A percentile compares a stretch with the other conserved stretches of the same genome.
These are phyloP conservation scores for Gopherus evgoodei DNA, from an alignment of 2,113 vertebrate genomes.

Conservation along the genomic window DNA sequence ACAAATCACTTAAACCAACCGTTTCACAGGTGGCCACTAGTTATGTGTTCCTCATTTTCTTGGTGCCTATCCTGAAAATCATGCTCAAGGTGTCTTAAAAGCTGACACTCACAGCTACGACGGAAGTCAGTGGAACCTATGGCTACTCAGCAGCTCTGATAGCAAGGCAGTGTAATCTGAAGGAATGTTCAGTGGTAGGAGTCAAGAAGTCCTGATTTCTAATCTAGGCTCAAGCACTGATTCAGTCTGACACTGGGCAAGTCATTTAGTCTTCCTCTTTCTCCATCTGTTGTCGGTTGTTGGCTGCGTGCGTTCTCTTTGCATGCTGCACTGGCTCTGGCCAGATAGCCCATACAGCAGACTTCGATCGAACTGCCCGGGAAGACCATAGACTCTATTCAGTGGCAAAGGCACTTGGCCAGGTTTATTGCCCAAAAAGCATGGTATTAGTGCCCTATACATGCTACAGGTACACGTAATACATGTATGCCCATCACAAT, in stretches of 20 bases:
- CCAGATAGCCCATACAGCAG: no score
- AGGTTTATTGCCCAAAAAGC: no score
- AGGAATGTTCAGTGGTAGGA: neutral
- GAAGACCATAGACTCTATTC: no score
- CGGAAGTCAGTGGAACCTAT: neutral
- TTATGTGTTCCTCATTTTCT: neutral
- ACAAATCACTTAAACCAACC: neutral
- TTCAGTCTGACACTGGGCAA: neutral
- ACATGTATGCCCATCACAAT: no score
- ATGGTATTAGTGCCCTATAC: neutral
- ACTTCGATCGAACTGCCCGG: no score
- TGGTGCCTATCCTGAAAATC: neutral
- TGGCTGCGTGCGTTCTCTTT: no score
- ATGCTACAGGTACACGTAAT: neutral
- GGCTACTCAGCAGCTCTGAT: neutral
- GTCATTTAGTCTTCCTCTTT: neutral
- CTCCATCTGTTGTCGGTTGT: neutral
- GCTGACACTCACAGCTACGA: neutral
- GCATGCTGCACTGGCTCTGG: no score
- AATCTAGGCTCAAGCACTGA: neutral
- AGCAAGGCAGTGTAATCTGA: neutral
- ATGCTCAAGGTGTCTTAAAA: rapidly evolving
- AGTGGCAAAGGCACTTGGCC: no score
- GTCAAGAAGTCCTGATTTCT: neutral
- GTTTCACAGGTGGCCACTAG: neutral